Conservation (phyloP, 2,113 vertebrate species). For the Malurus alboscapulatus region DNA sequence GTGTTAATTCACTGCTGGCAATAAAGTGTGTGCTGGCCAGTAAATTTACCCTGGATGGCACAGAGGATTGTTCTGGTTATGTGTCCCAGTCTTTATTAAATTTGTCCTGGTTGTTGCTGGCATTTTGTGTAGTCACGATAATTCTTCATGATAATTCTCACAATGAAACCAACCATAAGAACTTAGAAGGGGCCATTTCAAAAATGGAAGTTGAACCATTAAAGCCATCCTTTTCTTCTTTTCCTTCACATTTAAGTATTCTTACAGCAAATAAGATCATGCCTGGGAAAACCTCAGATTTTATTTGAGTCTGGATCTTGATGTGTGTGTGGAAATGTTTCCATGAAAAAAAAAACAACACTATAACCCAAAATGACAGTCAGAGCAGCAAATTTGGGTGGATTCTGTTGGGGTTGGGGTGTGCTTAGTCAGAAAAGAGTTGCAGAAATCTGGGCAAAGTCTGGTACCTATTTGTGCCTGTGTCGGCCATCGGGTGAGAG, state of each 20-base stretch:
- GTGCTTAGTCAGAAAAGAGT: neutral
- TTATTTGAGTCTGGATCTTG: neutral
- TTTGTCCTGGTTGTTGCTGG: neutral
- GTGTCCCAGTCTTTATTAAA: conserved; percentile 12
- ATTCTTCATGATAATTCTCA: conserved; percentile 1
- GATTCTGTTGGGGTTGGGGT: neutral
- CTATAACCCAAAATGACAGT: neutral
- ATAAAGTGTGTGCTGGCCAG: neutral
- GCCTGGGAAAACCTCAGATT: neutral
- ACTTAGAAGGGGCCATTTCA: neutral
- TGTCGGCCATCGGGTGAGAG: neutral
- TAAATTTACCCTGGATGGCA: neutral
- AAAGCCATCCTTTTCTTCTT: neutral
- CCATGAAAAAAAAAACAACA: neutral
- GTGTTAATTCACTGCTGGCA: neutral
- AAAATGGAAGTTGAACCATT: neutral
- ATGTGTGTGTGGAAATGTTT: neutral
- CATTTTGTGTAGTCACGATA: neutral
- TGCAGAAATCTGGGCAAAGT: neutral
- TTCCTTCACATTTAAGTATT: neutral
- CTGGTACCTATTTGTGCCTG: neutral
- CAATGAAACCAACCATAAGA: neutral
- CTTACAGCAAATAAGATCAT: neutral
- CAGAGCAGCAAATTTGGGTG: neutral
- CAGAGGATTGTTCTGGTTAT: conserved; percentile 15